Conservation (phyloP, 2,797 vertebrate genomes). For the Hybognathus amarus region DNA sequence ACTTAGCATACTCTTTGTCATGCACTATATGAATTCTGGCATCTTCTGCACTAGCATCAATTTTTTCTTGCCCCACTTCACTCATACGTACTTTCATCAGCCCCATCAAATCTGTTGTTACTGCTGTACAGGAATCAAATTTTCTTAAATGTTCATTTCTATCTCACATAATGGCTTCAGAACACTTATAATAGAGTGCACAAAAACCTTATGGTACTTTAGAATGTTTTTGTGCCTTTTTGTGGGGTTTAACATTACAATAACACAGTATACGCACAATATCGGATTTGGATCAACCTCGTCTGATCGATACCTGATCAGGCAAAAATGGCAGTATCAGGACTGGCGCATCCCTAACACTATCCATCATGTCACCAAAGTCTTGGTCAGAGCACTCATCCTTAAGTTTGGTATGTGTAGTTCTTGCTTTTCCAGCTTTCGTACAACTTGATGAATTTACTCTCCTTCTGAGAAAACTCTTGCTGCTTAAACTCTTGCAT, state of each 20-base stretch:
- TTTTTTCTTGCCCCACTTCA: slow-evolving; percentile 52
- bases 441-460: slow-evolving; percentile 36
- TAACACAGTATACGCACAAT: too few species aligned
- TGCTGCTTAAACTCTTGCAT: slow-evolving; percentile 55
- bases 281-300: too few species aligned
- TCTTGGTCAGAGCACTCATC: slow-evolving; percentile 48
- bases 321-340: too few species aligned
- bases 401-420: slow-evolving; percentile 38
- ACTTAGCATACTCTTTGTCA: slow-evolving; percentile 53
- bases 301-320: too few species aligned
- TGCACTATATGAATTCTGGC: slow-evolving; percentile 45
- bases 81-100: slow-evolving; percentile 49
- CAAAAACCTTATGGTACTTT: too few species aligned
- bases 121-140: slow-evolving; percentile 54
- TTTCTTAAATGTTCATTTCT: too few species aligned
- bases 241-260: too few species aligned
- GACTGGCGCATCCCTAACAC: too few species aligned
- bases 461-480: slow-evolving; percentile 42
- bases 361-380: slow-evolving; percentile 46
- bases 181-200: too few species aligned
- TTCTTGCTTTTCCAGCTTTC: slow-evolving; percentile 46
- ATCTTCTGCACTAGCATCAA: slow-evolving; percentile 54
- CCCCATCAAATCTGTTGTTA: slow-evolving; percentile 43
- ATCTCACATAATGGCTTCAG: too few species aligned
- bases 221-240: too few species aligned